Conservation (phyloP, 2,113 vertebrate species). For the Accipiter virgatus region DNA sequence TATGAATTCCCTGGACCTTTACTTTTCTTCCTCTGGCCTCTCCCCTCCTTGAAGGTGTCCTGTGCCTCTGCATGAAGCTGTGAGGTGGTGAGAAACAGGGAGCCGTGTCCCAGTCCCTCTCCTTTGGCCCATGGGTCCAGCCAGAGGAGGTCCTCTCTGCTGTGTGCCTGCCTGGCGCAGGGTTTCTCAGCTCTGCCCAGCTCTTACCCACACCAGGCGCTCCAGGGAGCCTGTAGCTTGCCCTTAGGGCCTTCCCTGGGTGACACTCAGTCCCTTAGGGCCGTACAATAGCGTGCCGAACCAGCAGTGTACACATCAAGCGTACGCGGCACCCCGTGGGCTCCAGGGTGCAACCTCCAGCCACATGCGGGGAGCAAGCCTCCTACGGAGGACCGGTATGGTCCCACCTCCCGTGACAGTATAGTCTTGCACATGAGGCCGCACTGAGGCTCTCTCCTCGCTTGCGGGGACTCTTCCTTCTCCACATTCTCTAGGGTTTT, state of each 20-base stretch:
- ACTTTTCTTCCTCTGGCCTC: not conserved
- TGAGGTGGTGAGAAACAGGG: not conserved
- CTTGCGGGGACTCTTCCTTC: not conserved
- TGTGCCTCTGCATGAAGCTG: not conserved
- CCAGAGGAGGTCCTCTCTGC: not conserved
- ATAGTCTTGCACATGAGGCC: not conserved
- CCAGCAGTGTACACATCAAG: not conserved
- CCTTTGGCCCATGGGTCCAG: not conserved
- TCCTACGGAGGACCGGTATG: not conserved
- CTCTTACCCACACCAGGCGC: not conserved
- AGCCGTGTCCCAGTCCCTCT: not conserved
- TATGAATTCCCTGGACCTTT: not conserved
- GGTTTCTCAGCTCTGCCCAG: not conserved
- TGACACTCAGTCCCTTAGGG: not conserved
- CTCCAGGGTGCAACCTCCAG: not conserved
- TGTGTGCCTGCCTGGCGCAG: no score
- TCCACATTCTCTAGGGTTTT: not conserved
- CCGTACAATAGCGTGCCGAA: not conserved
- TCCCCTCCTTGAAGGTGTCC: not conserved
- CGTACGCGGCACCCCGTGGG: rapidly evolving
- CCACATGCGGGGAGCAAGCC: not conserved
- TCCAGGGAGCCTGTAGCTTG: not conserved
- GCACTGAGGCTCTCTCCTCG: not conserved
- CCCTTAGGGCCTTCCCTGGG: rapidly evolving
- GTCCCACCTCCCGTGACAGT: not conserved